Evolutionary conservation across 92 coral and sea anemone genomes (phyloP).

Genomic region (Diadumene lineata): DNA sequence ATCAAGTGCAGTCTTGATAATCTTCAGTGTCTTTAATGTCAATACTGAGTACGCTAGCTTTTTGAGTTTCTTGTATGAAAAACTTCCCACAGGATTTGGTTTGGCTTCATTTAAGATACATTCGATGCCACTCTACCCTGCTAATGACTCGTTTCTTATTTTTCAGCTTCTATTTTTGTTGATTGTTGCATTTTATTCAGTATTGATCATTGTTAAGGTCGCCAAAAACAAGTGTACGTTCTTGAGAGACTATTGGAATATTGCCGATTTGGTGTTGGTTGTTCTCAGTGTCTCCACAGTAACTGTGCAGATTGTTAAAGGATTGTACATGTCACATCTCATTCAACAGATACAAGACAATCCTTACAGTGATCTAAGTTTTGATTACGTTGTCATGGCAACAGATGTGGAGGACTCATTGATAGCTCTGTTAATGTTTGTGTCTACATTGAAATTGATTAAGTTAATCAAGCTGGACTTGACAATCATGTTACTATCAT

Average conservation of each 20-base stretch:
- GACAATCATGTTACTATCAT: slow-evolving; percentile 43
- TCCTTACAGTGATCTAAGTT: slow-evolving; percentile 58
- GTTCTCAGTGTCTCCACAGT: slow-evolving; percentile 36
- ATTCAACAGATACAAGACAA: slow-evolving; percentile 47
- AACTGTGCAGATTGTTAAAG: slow-evolving; percentile 47
- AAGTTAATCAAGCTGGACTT: slow-evolving; percentile 47
- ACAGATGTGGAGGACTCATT: slow-evolving; percentile 48
- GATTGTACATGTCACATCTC: slow-evolving; percentile 27
- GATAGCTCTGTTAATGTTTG: slow-evolving; percentile 50
- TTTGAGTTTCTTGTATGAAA: slow-evolving; percentile 54
- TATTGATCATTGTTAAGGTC: slow-evolving; percentile 41
- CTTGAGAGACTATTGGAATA: slow-evolving; percentile 51
- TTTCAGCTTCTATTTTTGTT: slow-evolving; percentile 57
- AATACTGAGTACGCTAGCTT: slow-evolving; percentile 58
- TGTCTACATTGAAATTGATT: slow-evolving; percentile 54
- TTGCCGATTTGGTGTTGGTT: slow-evolving; percentile 45
- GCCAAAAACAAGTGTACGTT: slow-evolving; percentile 26
- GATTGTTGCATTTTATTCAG: slow-evolving; percentile 54
- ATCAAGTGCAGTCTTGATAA: slow-evolving; percentile 55
- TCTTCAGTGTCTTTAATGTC: slow-evolving; percentile 50
- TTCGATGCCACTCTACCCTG: slow-evolving; percentile 18
- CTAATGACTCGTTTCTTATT: slow-evolving; percentile 21
- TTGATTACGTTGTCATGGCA: slow-evolving; percentile 49
- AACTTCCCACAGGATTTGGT: slow-evolving; percentile 58
- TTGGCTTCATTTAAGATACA: slow-evolving; percentile 27